Base-by-base conservation (phyloP, 2,888 invertebrate species). In the Orgyia antiqua region DNA sequence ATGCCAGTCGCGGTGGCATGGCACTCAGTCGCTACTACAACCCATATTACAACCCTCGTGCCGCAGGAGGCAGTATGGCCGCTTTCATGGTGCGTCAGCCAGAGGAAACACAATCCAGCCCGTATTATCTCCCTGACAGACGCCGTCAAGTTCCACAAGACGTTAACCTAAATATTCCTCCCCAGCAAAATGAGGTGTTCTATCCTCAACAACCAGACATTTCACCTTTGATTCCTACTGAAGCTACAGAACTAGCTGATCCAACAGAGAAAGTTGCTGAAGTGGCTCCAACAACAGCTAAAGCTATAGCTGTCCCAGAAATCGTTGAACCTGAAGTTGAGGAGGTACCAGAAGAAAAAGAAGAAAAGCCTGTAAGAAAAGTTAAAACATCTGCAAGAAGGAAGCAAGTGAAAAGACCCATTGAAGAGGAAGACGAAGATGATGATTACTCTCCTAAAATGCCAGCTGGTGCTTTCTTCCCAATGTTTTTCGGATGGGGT, bases 391-490 rank as follows among this genome's bases (percentile, higher is more conserved):
- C 73, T 0, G 67, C 68, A 1, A 78, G 71, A 39, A 84, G 72
- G 59, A 84, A 78, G 45, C 78, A 75, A 36, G 73, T 73, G 0
- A 76, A 75, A 32, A 66, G 56, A 33, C 79, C 79, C 0, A 53
- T 68, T 4, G 68, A 77, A 1, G 69, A 76, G 0, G 88, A 87
- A 0, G 88, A 88, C 1, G 89, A 89, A 1, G 88, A 88, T 0
- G 88, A 88, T 0, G 84, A 84, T 0, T 86, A 87, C 11, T 68
- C 73, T 10, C 77, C 82, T 1, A 86, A 72, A 37, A 68, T 82
- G 45, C 83, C 84, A 1, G 65, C 79, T 42, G 90, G 89, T 37
- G 88, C 90, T 0, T 91, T 88, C 68, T 92, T 92, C 71, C 92
- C 92, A 0, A 90, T 92, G 82, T 88, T 90, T 67, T 90, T 92